Evolutionary conservation across 1,140 invertebrate species (phyloP).

Genomic region (Nephotettix cincticeps): DNA sequence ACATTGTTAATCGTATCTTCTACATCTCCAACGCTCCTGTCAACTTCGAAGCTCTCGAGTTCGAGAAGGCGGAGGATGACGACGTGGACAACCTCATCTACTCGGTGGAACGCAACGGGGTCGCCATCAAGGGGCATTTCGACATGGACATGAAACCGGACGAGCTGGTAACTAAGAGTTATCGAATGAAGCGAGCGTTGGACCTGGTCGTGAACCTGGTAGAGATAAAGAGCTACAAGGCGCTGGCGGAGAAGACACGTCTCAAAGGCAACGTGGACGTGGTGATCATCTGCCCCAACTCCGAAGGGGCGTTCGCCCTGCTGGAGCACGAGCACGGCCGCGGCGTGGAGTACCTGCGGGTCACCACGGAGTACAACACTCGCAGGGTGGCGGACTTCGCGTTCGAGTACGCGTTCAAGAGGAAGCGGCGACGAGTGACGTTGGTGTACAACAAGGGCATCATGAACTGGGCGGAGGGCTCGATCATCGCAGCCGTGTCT

Average conservation of each 20-base stretch:
- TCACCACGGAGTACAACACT: slow-evolving; percentile 4
- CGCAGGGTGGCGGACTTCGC: background rate
- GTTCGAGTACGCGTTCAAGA: background rate
- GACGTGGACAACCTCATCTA: slow-evolving; percentile 57
- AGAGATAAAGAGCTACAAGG: slow-evolving; percentile 61
- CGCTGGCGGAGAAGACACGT: slow-evolving; percentile 48
- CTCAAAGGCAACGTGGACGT: slow-evolving; percentile 64
- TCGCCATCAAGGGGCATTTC: slow-evolving; percentile 64
- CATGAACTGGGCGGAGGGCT: background rate
- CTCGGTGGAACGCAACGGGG: slow-evolving; percentile 64
- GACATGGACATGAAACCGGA: no score
- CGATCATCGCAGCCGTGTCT: background rate
- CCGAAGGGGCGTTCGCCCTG: slow-evolving; percentile 59
- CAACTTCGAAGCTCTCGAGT: background rate
- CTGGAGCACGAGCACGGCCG: slow-evolving; percentile 66
- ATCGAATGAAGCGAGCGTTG: no score
- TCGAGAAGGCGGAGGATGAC: slow-evolving; percentile 46
- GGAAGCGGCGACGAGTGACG: background rate
- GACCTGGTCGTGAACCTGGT: slow-evolving; percentile 54
- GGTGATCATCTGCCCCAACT: slow-evolving; percentile 67
- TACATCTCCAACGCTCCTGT: background rate
- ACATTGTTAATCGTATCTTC: background rate
- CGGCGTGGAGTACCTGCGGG: slow-evolving; percentile 58
- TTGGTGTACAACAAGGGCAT: background rate
- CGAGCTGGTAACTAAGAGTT: no score